Evolutionary conservation across 2,797 vertebrate genomes (phyloP).

Genomic region (Enteromius afrohamiltoni): DNA sequence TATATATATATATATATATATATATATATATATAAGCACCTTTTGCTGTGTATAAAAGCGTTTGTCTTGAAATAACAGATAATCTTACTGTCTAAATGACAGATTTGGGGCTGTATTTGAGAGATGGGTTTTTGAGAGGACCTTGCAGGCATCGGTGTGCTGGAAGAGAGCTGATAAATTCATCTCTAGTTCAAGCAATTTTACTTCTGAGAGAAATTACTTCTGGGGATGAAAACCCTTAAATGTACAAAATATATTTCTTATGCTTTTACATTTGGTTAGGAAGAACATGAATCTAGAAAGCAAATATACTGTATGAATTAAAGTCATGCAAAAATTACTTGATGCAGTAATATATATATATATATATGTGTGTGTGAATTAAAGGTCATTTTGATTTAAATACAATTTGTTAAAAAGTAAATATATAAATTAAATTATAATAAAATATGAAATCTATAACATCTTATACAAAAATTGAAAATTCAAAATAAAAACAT

Average conservation of each 20-base stretch:
- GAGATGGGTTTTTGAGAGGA: not conserved
- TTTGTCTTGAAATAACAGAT: slow-evolving; percentile 14
- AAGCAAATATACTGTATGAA: not conserved
- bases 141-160: not conserved
- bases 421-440: not conserved
- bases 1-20: too few relatives aligned
- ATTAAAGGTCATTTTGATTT: not conserved
- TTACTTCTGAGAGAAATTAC: slow-evolving; percentile 4
- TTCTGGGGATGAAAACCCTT: not conserved
- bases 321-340: not conserved
- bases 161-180: not conserved
- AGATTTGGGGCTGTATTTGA: not conserved
- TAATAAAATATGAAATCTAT: too few relatives aligned
- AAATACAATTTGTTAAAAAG: not conserved
- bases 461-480: not conserved
- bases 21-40: too few relatives aligned
- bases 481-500: not conserved
- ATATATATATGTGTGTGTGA: not conserved
- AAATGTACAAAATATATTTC: not conserved
- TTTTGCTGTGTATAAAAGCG: not conserved
- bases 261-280: not conserved
- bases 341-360: not conserved
- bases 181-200: not conserved
- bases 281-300: not conserved
- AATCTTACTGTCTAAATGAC: not conserved